A percentile compares a stretch with the other conserved stretches of the same genome.
Evolutionary conservation across 2,797 vertebrate genomes (phyloP).

Genomic region (Phalloptychus januarius): DNA sequence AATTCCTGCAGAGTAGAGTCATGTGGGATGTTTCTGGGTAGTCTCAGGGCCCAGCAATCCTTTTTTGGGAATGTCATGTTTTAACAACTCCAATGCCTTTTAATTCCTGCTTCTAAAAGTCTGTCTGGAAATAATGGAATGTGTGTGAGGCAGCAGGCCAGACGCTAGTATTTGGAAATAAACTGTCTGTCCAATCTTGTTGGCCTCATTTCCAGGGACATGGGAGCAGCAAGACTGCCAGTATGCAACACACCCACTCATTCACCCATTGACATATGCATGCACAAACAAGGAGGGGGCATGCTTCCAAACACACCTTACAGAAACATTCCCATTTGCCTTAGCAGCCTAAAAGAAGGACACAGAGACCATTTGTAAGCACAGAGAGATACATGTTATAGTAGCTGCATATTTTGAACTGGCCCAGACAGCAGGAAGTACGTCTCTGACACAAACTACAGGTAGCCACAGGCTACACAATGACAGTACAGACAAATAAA

Average conservation of each 20-base stretch:
- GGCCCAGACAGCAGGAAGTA: not conserved
- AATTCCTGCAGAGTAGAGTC: slow-evolving; percentile 98
- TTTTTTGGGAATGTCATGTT: slow-evolving; percentile 99
- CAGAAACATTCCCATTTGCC: slow-evolving; percentile 18
- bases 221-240: slow-evolving; percentile 60
- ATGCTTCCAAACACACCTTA: slow-evolving; percentile 43
- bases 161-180: slow-evolving; percentile 82
- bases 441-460: not conserved
- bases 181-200: slow-evolving; percentile 68
- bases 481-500: slow-evolving; percentile 3
- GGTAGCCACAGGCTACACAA: not conserved
- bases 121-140: slow-evolving; percentile 93
- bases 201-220: slow-evolving; percentile 79
- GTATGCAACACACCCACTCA: slow-evolving; percentile 39
- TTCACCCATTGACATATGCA: slow-evolving; percentile 32
- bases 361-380: not conserved
- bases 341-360: slow-evolving; percentile 6
- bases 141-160: slow-evolving; percentile 86
- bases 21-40: slow-evolving; percentile 92
- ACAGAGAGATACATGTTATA: not conserved
- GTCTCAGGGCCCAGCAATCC: slow-evolving; percentile 90
- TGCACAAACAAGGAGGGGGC: slow-evolving; percentile 38
- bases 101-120: slow-evolving; percentile 86
- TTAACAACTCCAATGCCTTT: slow-evolving; percentile 89
- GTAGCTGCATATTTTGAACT: not conserved